Base-by-base conservation (phyloP, 1,140 invertebrate genomes). In the Goniozus legneri region DNA sequence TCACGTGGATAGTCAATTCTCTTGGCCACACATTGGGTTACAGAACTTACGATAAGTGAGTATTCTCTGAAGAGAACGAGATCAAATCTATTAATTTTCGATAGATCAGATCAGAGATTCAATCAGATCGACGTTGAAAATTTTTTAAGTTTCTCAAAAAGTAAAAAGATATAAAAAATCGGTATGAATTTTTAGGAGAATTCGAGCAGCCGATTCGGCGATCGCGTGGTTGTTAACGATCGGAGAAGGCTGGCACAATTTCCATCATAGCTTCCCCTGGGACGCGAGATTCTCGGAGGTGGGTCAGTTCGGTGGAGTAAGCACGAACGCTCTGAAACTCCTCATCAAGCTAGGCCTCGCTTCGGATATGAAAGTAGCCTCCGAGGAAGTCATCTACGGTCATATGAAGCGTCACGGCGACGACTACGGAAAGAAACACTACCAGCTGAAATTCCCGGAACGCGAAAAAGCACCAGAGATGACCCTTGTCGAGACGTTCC, bases 231-330 rank as follows among this genome's bases (percentile, higher is more conserved):
- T 39, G 3, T 1, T 46, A 6, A 53, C 47, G 2, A 2, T 33
- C 0, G 87, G 86, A 2, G 87, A 90, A 73, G 90, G 90, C 2
- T 92, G 88, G 82, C 91, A 95, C 68, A 95, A 95, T 74, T 95
- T 92, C 73, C 91, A 95, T 68, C 92, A 95, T 72, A 85, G 85
- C 0, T 96, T 96, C 79, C 93, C 93, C 1, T 88, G 88, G 81
- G 92, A 96, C 66, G 92, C 91, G 77, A 86, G 88, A 64, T 83
- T 87, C 3, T 79, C 85, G 7, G 88, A 91, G 66, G 77, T 88
- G 2, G 86, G 89, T 32, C 79, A 82, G 63, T 77, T 80, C 30
- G 70, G 88, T 10, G 71, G 87, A n/a, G 77, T 87, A 43, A 91
- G 87, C 3, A 88, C 85, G 1, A 73, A 75, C 6, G 86, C 92